These are phyloP conservation scores for Xestia ashworthii DNA, from an alignment of 2,888 invertebrate species.

Conservation along the genomic window DNA sequence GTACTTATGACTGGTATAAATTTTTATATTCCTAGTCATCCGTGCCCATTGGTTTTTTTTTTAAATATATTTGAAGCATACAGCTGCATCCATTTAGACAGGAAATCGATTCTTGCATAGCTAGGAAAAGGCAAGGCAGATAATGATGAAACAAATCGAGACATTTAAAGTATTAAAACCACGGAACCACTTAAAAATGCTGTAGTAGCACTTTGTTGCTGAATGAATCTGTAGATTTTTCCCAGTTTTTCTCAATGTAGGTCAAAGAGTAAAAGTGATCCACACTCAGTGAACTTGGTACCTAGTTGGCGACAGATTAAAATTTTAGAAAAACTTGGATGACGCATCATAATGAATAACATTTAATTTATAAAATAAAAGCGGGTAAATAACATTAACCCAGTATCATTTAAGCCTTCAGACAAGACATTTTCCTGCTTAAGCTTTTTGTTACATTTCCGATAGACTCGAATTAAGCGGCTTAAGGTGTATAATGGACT, in stretches of 20 bases:
- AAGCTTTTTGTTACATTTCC: conserved; percentile 43
- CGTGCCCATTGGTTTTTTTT: background rate
- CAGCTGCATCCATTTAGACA: background rate
- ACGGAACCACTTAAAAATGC: background rate
- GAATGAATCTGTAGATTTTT: background rate
- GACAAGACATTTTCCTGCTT: conserved; percentile 13
- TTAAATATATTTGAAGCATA: background rate
- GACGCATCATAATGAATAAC: background rate
- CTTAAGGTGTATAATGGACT: conserved; percentile 37
- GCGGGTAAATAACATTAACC: background rate
- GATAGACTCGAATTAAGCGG: conserved; percentile 47
- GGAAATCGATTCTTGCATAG: background rate
- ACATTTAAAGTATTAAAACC: background rate
- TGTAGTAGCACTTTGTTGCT: background rate
- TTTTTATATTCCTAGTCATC: background rate
- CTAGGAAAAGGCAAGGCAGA: background rate
- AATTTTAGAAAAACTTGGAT: background rate
- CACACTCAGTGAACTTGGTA: background rate
- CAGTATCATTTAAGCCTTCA: conserved; percentile 14
- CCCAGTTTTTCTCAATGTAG: background rate
- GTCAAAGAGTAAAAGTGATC: background rate
- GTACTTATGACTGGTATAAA: background rate
- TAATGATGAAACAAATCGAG: background rate
- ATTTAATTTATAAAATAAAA: background rate
- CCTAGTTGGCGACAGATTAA: background rate